A percentile compares a stretch with the other conserved stretches of the same genome.
phyloP scores from a whole-genome alignment of 2,888 invertebrate genomes.

The Acronicta aceris region DNA sequence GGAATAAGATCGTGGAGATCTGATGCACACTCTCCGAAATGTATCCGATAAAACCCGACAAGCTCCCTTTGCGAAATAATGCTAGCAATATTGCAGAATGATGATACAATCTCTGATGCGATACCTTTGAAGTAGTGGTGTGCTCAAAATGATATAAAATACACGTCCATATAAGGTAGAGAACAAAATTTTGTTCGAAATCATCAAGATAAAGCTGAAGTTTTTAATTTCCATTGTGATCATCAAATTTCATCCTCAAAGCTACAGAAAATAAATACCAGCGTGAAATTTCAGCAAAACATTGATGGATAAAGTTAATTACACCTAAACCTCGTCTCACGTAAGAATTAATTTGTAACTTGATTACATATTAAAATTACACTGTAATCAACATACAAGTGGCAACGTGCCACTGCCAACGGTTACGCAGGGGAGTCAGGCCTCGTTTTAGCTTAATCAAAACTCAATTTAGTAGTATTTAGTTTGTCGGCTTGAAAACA shows the following conservation, averaged over 20 bases:
- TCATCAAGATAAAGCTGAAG: background rate
- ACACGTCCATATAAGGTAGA: too few species aligned
- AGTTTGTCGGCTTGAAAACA: constrained; percentile 68
- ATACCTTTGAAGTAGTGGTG: too few species aligned
- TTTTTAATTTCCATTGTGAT: constrained; percentile 5
- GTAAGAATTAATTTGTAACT: constrained; percentile 53
- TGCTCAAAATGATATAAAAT: too few species aligned
- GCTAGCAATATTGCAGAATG: too few species aligned
- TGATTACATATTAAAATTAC: constrained; percentile 57
- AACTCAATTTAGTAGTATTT: constrained; percentile 75
- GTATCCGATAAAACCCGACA: too few species aligned
- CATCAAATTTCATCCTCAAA: constrained; percentile 8
- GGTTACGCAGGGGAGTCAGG: constrained; percentile 52
- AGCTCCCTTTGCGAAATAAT: too few species aligned
- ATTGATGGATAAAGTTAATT: constrained; percentile 51
- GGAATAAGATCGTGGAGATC: too few species aligned
- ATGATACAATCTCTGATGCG: background rate
- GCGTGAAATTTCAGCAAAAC: constrained; percentile 33
- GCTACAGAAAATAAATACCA: constrained; percentile 22
- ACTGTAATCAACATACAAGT: constrained; percentile 57
- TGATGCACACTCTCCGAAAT: too few species aligned
- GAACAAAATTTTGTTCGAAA: background rate
- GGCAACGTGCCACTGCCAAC: constrained; percentile 64
- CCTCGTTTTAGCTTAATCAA: constrained; percentile 69
- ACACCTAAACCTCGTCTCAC: constrained; percentile 38